phyloP scores from a whole-genome alignment of 2,797 vertebrate species.

The Buceros bicornis region DNA sequence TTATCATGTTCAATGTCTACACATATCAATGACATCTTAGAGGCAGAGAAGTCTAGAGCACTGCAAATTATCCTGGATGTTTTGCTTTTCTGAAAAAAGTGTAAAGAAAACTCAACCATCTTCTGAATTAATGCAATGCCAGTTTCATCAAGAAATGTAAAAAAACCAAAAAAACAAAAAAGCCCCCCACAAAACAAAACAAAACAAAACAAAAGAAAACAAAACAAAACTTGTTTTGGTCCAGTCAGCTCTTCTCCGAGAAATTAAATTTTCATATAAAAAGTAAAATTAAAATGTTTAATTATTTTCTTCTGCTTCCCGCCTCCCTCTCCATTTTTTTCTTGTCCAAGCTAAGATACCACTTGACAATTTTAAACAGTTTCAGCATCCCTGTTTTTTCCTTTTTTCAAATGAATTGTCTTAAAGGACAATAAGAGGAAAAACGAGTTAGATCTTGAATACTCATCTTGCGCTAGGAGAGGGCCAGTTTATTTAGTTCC shows the following conservation, averaged over 20 bases:
- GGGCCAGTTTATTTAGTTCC: background rate
- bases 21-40: background rate
- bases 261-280: background rate
- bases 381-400: background rate
- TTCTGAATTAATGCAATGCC: background rate
- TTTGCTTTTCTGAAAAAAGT: background rate
- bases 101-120: background rate
- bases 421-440: background rate
- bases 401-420: background rate
- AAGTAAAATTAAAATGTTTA: background rate
- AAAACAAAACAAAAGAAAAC: no score
- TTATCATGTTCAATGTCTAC: background rate
- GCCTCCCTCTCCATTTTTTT: background rate
- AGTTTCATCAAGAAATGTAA: background rate
- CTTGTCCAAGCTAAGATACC: background rate
- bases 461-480: background rate
- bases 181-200: no score
- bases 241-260: background rate
- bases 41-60: background rate
- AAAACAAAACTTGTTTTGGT: background rate
- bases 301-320: no score
- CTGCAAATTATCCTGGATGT: background rate
- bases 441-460: background rate
- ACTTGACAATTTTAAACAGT: background rate
- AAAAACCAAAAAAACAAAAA: background rate